Evolutionary conservation across 2,888 invertebrate genomes (phyloP), one percentile per base, ranked within the genome.

Genomic region (Andrena marginata): DNA sequence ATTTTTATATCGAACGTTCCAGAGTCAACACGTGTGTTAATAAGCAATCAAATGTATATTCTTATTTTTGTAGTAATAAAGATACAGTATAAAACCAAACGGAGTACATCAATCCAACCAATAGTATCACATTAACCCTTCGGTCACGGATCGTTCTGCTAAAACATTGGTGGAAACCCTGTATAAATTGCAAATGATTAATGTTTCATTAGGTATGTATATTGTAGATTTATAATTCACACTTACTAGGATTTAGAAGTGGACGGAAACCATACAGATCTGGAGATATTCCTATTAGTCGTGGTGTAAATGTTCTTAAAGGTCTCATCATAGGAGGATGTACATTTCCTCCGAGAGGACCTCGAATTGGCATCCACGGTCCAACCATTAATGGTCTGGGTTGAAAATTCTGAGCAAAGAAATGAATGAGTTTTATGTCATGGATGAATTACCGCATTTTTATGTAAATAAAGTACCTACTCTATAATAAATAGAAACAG

Each of bases 311-410:
- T 31, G 88, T 88, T 23, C 89, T 84, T 42, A 91, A 74, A 33
- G 89, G 84, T 33, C 80, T 83, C 31, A 89, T 84, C 31, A 89
- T 73, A 54, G 84, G 31, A 59, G 85, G 83, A 64, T 90, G 91
- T 33, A 89, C 73, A 63, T 85, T 81, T 54, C 89, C 84, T 59
- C 86, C 82, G 4, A 85, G 60, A 31, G 87, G 92, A 8, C 85
- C 86, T 35, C 89, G 85, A 29, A 90, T 80, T 26, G 86, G 87
- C 49, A 91, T 80, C 77, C 90, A 85, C 2, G 88, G 90, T 20
- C 87, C 80, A 51, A 90, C 79, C 84, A 92, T 87, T n/a, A 91
- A 87, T 2, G 91, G 92, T 64, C 92, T 86, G 2, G 87, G 87
- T 29, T 85, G 86, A 49, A 89, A 89, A 71, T 78, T 80, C 87